Conservation (phyloP, 2,113 vertebrate species). For the Caranx ignobilis region DNA sequence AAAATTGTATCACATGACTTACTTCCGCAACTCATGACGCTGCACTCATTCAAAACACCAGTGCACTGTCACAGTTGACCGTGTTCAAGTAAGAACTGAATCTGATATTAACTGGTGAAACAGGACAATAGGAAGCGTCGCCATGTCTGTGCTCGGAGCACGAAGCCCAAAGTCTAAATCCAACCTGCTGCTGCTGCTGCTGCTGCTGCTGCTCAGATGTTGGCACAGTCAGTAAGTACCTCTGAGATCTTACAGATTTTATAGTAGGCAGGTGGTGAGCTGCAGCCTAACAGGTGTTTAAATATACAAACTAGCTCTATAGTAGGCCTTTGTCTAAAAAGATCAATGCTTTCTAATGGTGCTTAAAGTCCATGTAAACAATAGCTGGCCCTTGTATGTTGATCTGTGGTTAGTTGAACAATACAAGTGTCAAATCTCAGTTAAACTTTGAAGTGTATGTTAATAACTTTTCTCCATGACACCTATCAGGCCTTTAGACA, state of each 20-base stretch:
- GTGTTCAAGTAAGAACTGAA: no score
- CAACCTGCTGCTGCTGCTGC: slow-evolving; percentile 1
- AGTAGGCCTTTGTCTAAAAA: not conserved
- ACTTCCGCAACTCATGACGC: slow-evolving; percentile 63
- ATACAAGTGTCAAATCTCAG: not conserved
- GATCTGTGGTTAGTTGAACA: not conserved
- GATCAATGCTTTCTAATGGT: not conserved
- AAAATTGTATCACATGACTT: slow-evolving; percentile 58
- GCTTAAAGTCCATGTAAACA: not conserved
- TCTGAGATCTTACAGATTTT: not conserved
- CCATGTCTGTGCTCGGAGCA: slow-evolving; percentile 49
- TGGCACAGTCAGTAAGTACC: slow-evolving; percentile 66
- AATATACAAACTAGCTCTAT: no score
- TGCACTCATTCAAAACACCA: slow-evolving; percentile 7
- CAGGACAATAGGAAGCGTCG: not conserved
- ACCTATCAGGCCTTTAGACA: not conserved
- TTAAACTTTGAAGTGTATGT: not conserved
- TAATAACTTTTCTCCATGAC: not conserved
- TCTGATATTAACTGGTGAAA: not conserved
- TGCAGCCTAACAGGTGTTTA: not conserved
- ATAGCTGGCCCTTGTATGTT: not conserved
- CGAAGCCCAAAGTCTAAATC: not conserved
- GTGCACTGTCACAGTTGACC: no score
- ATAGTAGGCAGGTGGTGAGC: not conserved
- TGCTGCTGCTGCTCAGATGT: slow-evolving; percentile 35